Conservation (phyloP, 2,113 vertebrate species). For the Chlorocebus sabaeus region DNA sequence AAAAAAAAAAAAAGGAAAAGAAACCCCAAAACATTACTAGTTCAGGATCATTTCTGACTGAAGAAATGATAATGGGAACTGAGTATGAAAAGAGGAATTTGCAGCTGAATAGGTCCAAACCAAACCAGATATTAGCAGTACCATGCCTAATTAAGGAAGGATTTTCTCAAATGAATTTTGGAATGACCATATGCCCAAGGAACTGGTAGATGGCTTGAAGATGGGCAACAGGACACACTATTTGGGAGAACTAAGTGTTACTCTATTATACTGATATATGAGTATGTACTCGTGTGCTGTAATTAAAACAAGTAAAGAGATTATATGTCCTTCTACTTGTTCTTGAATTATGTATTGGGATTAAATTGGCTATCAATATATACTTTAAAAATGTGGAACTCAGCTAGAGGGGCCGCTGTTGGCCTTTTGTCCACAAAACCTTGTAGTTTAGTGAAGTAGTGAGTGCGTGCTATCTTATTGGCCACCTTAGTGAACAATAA, state of each 20-base stretch:
- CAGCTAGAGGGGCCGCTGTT: not conserved
- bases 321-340: not conserved
- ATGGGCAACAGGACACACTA: not conserved
- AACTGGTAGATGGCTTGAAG: not conserved
- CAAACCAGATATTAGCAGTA: conserved; percentile 6
- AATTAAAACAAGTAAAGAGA: not conserved
- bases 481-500: not conserved
- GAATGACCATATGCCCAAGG: conserved; percentile 19
- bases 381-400: not conserved
- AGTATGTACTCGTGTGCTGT: not conserved
- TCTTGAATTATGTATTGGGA: not conserved
- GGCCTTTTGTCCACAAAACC: not conserved
- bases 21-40: not conserved
- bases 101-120: conserved; percentile 50
- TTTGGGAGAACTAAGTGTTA: not conserved
- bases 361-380: not conserved
- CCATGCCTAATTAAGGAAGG: not conserved
- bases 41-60: not conserved
- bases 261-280: not conserved
- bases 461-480: not conserved
- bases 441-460: not conserved
- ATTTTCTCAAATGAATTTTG: conserved; percentile 35
- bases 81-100: conserved; percentile 23
- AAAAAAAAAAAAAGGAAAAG: no score
- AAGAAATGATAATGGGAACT: conserved; percentile 16